These are phyloP conservation scores for Neuroterus valhalla DNA, from an alignment of 1,140 invertebrate genomes.

Conservation along the genomic window DNA sequence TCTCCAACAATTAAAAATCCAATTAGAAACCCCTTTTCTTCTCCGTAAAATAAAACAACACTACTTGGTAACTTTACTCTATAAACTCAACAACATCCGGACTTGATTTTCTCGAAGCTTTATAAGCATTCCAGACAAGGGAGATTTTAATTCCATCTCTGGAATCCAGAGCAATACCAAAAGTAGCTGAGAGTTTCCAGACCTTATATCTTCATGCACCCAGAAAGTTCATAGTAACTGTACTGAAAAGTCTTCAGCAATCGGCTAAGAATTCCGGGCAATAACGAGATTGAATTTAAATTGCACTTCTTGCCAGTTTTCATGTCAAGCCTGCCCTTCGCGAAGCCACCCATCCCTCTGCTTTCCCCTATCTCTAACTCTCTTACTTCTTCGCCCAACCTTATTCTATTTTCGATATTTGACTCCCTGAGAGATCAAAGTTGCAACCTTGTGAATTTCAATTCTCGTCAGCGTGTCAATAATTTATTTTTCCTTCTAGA, in stretches of 20 bases:
- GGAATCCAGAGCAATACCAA: slow-evolving; percentile 19
- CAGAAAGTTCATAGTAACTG: not conserved
- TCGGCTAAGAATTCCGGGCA: slow-evolving; percentile 1
- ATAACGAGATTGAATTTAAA: slow-evolving; percentile 12
- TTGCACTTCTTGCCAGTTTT: not conserved
- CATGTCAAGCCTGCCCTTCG: too few species aligned
- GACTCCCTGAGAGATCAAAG: not conserved
- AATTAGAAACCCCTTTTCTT: too few species aligned
- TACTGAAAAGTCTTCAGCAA: not conserved
- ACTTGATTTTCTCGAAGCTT: not conserved
- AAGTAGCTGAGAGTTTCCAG: slow-evolving; percentile 12
- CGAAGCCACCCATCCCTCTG: too few species aligned
- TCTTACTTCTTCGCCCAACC: too few species aligned
- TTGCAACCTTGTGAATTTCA: not conserved
- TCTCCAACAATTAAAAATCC: too few species aligned
- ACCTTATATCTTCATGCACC: slow-evolving; percentile 21
- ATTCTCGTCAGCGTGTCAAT: not conserved
- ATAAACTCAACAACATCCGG: slow-evolving; percentile 9
- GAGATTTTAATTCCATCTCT: slow-evolving; percentile 23
- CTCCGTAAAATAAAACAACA: too few species aligned
- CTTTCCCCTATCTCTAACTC: too few species aligned
- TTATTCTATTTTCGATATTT: not conserved
- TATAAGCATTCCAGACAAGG: not conserved
- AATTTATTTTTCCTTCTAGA: not conserved
- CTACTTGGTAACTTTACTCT: not conserved